A percentile compares a stretch with the other conserved stretches of the same genome.
These are phyloP conservation scores for Molorchus minor DNA, from an alignment of 2,888 invertebrate species.

Conservation along the genomic window DNA sequence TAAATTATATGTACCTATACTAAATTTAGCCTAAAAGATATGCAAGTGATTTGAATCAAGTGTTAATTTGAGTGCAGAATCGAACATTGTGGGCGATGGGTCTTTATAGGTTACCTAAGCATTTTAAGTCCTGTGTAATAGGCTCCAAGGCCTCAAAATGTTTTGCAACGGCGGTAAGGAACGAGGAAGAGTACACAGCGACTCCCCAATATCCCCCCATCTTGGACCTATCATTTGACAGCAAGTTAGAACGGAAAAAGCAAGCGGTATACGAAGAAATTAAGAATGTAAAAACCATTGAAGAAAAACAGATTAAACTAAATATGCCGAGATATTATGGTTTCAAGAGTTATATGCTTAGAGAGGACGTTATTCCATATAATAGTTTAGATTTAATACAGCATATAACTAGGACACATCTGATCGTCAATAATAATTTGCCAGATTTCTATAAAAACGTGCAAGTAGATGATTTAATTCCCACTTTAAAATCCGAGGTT, in stretches of 20 bases:
- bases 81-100: slow-evolving; percentile 27
- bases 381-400: slow-evolving; percentile 76
- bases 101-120: slow-evolving; percentile 23
- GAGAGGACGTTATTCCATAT: slow-evolving; percentile 72
- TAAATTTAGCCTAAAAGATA: no score
- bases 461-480: slow-evolving; percentile 60
- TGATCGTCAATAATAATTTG: slow-evolving; percentile 68
- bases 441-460: slow-evolving; percentile 68
- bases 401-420: slow-evolving; percentile 81
- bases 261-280: slow-evolving; percentile 68
- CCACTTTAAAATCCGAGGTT: slow-evolving; percentile 67
- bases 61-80: no score
- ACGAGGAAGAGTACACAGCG: slow-evolving; percentile 58
- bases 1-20: no score
- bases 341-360: slow-evolving; percentile 71
- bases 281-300: slow-evolving; percentile 73
- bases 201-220: slow-evolving; percentile 70
- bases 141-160: slow-evolving; percentile 23
- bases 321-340: slow-evolving; percentile 88
- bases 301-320: slow-evolving; percentile 84
- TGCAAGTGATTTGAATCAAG: no score
- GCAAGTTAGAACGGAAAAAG: slow-evolving; percentile 62
- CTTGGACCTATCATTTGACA: slow-evolving; percentile 67
- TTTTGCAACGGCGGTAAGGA: slow-evolving; percentile 24
- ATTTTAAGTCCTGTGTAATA: slow-evolving; percentile 11